These are phyloP conservation scores for Morelia viridis DNA, from an alignment of 2,797 vertebrate species.

Conservation along the genomic window DNA sequence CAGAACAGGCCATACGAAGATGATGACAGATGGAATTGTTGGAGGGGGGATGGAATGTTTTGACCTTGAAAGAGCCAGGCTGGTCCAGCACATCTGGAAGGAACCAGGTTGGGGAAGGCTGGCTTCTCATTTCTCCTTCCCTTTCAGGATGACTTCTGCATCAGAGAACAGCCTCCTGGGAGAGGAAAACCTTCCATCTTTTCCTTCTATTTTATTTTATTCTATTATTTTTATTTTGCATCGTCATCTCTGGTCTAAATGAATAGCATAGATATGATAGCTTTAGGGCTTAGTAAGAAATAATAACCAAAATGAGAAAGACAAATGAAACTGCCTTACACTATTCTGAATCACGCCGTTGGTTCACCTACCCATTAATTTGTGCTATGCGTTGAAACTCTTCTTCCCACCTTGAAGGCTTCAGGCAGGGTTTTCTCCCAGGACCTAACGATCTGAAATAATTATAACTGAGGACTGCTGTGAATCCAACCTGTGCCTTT, in stretches of 20 bases:
- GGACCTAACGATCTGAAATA: not conserved
- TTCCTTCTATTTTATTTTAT: not conserved
- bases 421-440: not conserved
- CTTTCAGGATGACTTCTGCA: not conserved
- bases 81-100: not conserved
- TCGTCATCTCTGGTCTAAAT: not conserved
- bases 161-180: not conserved
- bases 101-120: not conserved
- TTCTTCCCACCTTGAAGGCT: not conserved
- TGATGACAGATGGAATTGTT: not conserved
- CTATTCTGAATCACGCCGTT: not conserved
- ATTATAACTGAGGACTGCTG: not conserved
- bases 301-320: not conserved
- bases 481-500: not conserved
- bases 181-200: not conserved
- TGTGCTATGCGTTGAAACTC: not conserved
- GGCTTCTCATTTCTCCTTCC: not conserved
- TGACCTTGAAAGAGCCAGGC: not conserved
- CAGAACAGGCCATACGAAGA: not conserved
- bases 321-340: not conserved
- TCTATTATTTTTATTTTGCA: not conserved
- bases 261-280: not conserved
- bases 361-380: not conserved
- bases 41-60: not conserved
- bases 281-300: not conserved